Evolutionary conservation across 2,113 vertebrate genomes (phyloP), one percentile per base, ranked within the genome.

Genomic region (Hippoglossus stenolepis): DNA sequence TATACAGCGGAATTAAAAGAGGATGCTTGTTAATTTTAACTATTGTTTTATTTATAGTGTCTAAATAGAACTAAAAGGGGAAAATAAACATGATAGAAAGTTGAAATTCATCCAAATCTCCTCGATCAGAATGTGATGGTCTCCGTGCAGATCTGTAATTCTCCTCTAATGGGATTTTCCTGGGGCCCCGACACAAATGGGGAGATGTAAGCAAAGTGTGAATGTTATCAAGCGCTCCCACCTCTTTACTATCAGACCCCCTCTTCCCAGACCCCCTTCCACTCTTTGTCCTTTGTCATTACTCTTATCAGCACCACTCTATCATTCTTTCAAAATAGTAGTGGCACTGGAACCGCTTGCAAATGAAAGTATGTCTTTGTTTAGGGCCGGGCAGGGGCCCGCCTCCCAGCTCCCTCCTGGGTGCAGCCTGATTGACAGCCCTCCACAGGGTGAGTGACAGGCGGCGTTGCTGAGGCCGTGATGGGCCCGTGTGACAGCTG

Each of bases 341-440:
- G 81, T 77, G 90, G 87, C 85, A 73, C 88, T 92, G 82, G 90
- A 90, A 92, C 85, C 88, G 86, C 91, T 93, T 91, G 90, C 92
- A 93, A 94, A 92, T 94, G 87, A 91, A 77, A 93, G 90, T 89
- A 87, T 85, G 92, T 90, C 93, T 95, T 94, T 94, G 93, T 94
- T 89, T 85, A 73, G 82, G 85, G 87, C 83, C 49, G 85, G 87
- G 43, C 79, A 17, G 73, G 1, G 84, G 76, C 79, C 90, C 90
- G 82, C 89, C 90, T 82, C 89, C 78, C 81, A 60, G 84, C 89
- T 86, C 92, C 91, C 91, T 86, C 91, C 86, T 74, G 92, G 88
- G 91, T 88, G 83, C 66, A 38, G 79, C 31, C 67, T 95, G 94
- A 95, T 94, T 94, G 94, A 94, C 92, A 92, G 91, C 87, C 91